A percentile compares a stretch with the other conserved stretches of the same genome.
Evolutionary conservation across 2,113 vertebrate genomes (phyloP).

Genomic region (Sorex araneus): DNA sequence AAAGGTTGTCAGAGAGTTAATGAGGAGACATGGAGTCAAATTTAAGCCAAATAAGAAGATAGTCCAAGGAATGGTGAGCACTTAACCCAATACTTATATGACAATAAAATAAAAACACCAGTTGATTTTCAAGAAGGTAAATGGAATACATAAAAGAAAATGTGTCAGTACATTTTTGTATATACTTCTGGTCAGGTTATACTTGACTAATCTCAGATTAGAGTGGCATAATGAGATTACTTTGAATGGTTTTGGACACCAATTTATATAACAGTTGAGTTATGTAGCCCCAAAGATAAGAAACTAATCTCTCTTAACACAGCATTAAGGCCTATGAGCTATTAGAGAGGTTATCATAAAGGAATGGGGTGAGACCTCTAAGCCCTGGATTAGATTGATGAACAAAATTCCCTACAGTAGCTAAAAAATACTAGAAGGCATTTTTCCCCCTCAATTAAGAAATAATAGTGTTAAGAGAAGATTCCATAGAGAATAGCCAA

Average conservation of each 20-base stretch:
- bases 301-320: neutral
- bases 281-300: neutral
- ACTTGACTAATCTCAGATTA: neutral
- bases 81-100: neutral
- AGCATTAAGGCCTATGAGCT: constrained; percentile 1
- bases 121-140: neutral
- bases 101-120: neutral
- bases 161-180: neutral
- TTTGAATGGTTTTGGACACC: constrained; percentile 8
- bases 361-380: neutral
- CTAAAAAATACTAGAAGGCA: neutral
- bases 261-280: neutral
- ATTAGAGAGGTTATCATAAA: neutral
- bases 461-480: neutral
- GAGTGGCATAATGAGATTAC: neutral
- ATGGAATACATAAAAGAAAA: neutral
- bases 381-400: neutral
- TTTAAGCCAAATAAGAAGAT: neutral
- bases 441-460: neutral
- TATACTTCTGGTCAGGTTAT: neutral
- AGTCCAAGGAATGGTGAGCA: neutral
- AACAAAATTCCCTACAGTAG: neutral
- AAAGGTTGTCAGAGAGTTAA: neutral
- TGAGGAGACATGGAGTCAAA: neutral
- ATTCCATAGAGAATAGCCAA: neutral